Conservation (phyloP, 1,140 invertebrate genomes). For the Delia radicum region DNA sequence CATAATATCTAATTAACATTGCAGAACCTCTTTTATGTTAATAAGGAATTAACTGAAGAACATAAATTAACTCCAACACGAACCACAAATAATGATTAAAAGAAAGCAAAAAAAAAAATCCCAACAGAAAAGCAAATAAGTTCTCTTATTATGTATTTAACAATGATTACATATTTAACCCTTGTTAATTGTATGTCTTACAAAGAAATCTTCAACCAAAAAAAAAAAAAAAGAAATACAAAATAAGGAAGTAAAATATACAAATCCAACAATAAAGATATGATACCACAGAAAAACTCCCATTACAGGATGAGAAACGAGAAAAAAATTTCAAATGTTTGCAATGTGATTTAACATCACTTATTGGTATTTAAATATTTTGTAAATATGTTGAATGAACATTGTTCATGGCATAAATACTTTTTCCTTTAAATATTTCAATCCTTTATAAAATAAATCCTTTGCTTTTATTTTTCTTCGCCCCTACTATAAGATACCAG, state of each 20-base stretch:
- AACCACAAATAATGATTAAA: neutral
- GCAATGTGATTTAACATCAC: slow-evolving; percentile 13
- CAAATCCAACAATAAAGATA: too few relatives aligned
- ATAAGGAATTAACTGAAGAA: neutral
- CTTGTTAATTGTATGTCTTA: neutral
- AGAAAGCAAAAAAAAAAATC: neutral
- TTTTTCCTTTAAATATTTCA: neutral
- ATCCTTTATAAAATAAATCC: slow-evolving; percentile 9
- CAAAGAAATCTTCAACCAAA: neutral
- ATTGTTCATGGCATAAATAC: neutral
- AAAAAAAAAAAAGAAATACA: too few relatives aligned
- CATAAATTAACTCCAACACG: neutral
- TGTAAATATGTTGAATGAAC: neutral
- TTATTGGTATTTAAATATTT: slow-evolving; percentile 21
- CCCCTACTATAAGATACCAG: neutral
- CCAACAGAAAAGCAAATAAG: neutral
- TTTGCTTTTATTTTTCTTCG: neutral
- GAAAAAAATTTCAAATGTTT: neutral
- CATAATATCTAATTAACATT: neutral
- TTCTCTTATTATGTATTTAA: neutral
- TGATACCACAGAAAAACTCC: too few relatives aligned
- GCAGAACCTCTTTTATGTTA: neutral
- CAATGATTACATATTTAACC: neutral
- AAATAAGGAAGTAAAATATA: too few relatives aligned
- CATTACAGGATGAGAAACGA: too few relatives aligned